Conservation (phyloP, 2,113 vertebrate genomes). For the Naja naja region DNA sequence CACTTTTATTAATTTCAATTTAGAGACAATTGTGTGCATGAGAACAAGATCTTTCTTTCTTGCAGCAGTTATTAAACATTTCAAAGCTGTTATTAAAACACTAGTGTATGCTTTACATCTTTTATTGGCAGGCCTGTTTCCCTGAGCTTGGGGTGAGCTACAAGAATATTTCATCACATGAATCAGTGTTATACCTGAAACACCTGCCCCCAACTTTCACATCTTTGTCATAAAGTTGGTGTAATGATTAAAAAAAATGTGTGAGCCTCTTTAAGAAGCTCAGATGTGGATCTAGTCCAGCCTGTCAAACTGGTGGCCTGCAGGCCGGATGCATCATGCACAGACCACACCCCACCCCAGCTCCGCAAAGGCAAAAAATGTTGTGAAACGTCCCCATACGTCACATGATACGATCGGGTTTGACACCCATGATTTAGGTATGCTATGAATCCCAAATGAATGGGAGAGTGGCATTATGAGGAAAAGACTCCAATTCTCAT, state of each 20-base stretch:
- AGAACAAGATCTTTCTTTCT: background rate
- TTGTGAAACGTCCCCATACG: too few species aligned
- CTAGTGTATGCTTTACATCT: slow-evolving; percentile 31
- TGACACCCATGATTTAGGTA: background rate
- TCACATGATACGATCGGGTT: too few species aligned
- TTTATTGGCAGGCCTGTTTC: slow-evolving; percentile 24
- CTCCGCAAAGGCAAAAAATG: too few species aligned
- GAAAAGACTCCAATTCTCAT: background rate
- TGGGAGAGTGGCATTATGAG: background rate
- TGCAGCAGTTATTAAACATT: background rate
- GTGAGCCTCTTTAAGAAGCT: background rate
- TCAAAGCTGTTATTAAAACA: slow-evolving; percentile 26
- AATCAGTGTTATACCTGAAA: background rate
- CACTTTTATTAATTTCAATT: slow-evolving; percentile 32
- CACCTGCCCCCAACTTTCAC: background rate
- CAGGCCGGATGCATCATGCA: too few species aligned
- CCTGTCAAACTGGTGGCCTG: too few species aligned
- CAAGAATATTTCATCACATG: slow-evolving; percentile 10
- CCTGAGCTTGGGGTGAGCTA: background rate
- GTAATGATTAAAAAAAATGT: background rate
- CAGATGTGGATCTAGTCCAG: too few species aligned
- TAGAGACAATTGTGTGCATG: background rate
- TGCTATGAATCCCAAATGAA: background rate
- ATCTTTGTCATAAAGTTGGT: background rate
- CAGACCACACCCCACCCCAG: too few species aligned